Evolutionary conservation across 2,888 invertebrate genomes (phyloP), one percentile per base, ranked within the genome.

Genomic region (Halictus quadricinctus): DNA sequence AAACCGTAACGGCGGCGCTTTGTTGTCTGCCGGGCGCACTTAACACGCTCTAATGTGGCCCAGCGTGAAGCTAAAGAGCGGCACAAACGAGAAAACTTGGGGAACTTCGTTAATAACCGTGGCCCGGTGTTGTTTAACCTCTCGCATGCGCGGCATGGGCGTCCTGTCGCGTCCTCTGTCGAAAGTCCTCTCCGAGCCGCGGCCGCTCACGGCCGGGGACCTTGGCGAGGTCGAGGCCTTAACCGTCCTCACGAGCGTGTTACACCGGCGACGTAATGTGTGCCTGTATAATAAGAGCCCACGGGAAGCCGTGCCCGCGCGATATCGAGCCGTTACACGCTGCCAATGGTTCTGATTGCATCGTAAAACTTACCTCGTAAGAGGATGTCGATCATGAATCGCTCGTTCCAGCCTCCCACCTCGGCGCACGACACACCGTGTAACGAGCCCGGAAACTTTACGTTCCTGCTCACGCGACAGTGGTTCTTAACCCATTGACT

Each of bases 61-160:
- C 66, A 21, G 73, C 54, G 78, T 36, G 78, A 76, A 77, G 80
- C 78, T 80, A 87, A 82, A 74, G 84, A 74, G 80, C 80, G 79
- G 70, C 79, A 48, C 79, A 83, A 89, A 90, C 75, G 88, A 86
- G 88, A 90, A 87, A 90, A 90, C 88, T 90, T 90, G 46, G 25
- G 72, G 50, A 88, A 90, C 88, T 84, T 87, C 82, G 83, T 88
- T 88, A 88, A 88, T 86, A 87, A 90, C 80, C 81, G 76, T 74
- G 80, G 70, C 70, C n/a, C n/a, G 6, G 69, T 70, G 84, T 85
- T 89, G 83, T 87, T 89, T 84, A 87, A 88, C 79, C 76, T 76
- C 58, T 79, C 77, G 74, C 79, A 60, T 13, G n/a, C 48, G 41
- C 43, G n/a, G 29, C 29, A 29, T 29, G 2, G 43, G 36, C 13